Percentiles rank a stretch among this genome's conserved stretches.
phyloP scores from a whole-genome alignment of 2,113 vertebrate genomes.

The Crocuta crocuta region DNA sequence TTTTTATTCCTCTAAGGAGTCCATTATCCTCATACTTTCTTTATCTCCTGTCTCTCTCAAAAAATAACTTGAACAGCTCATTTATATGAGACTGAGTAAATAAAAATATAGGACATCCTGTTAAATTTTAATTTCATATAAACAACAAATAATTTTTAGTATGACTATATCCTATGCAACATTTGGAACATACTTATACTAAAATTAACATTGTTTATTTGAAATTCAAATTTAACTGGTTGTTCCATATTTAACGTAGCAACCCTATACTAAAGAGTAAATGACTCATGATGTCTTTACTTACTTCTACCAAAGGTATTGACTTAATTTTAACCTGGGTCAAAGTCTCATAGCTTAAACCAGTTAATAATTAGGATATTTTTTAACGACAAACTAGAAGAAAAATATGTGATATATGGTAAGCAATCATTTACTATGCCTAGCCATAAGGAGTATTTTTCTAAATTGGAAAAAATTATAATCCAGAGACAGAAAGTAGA shows the following conservation, averaged over 20 bases:
- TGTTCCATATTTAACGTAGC: background rate
- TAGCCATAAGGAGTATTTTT: background rate
- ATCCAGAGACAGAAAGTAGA: background rate
- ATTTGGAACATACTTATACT: slow-evolving; percentile 21
- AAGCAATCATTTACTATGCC: slow-evolving; percentile 3
- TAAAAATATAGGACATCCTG: slow-evolving; percentile 1
- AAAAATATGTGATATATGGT: slow-evolving; percentile 5
- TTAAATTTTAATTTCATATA: slow-evolving; percentile 53
- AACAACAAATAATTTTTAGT: slow-evolving; percentile 14
- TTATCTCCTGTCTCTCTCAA: background rate
- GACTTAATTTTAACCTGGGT: slow-evolving; percentile 29
- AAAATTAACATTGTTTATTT: slow-evolving; percentile 55
- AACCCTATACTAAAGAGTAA: background rate
- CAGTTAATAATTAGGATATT: slow-evolving; percentile 43
- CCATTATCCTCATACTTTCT: background rate
- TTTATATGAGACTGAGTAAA: slow-evolving; percentile 8
- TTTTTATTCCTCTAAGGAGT: slow-evolving; percentile 4
- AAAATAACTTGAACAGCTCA: background rate
- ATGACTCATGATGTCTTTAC: background rate
- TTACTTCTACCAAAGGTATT: background rate
- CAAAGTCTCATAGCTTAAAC: slow-evolving; percentile 8
- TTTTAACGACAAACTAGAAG: background rate
- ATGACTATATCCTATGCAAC: background rate
- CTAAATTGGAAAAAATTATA: background rate
- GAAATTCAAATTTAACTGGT: slow-evolving; percentile 61